Conservation (phyloP, 2,113 vertebrate genomes). For the Nothobranchius furzeri region DNA sequence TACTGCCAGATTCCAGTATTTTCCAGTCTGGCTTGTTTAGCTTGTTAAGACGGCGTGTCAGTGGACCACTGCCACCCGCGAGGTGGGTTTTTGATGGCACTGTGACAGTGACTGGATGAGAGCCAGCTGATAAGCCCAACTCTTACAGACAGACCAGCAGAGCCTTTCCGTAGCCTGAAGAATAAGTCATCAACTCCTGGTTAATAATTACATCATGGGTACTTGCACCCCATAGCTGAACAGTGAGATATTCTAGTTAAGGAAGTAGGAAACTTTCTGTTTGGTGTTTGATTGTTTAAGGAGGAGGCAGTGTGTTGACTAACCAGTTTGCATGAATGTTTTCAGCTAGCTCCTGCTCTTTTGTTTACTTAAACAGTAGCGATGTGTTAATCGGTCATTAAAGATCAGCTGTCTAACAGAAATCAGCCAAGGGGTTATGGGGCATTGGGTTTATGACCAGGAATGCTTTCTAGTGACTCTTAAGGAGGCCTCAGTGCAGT, state of each 20-base stretch:
- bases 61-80: constrained; percentile 36
- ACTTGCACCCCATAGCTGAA: not conserved
- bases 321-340: not conserved
- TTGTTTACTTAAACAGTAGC: not conserved
- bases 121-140: constrained; percentile 48
- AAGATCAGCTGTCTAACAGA: constrained; percentile 5
- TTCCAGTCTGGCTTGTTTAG: constrained; percentile 42
- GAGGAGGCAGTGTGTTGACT: constrained; percentile 18
- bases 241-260: not conserved
- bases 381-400: constrained; percentile 3
- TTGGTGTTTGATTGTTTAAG: not conserved
- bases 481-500: constrained; percentile 46
- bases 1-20: constrained; percentile 27
- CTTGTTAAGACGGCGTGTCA: constrained; percentile 20
- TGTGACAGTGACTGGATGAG: constrained; percentile 17
- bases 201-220: constrained; percentile 15
- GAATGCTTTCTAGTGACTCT: constrained; percentile 49
- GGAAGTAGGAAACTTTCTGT: not conserved
- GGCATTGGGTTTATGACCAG: constrained; percentile 51
- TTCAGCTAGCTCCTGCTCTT: constrained; percentile 25
- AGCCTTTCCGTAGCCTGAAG: constrained; percentile 24
- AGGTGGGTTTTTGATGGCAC: constrained; percentile 37
- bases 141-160: constrained; percentile 9
- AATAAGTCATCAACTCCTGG: constrained; percentile 14
- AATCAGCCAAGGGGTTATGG: constrained; percentile 23